Evolutionary conservation across 2,888 invertebrate genomes (phyloP), one percentile per base, ranked within the genome.

Genomic region (Amaurobius ferox): DNA sequence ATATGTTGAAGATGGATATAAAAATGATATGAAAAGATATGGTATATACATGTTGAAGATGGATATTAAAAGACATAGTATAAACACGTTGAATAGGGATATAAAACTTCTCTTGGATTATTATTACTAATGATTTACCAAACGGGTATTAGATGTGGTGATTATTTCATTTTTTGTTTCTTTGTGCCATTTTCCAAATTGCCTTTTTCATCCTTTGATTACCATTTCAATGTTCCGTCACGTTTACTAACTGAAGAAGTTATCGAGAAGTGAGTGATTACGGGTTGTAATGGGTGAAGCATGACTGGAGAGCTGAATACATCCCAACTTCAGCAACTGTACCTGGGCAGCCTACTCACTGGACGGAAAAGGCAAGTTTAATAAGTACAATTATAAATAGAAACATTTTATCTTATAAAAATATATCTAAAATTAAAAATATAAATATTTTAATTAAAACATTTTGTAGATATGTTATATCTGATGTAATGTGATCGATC

Each of bases 281-380:
- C 16, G 9, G 44, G 6, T 16, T 2, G 13, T 44, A 44, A 9
- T 16, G 2, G 16, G 2, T 16, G 26, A 61, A 61, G 19, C 71
- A 89, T 89, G 89, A 88, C 89, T 80, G 89, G 89, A 55, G 90
- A 91, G 87, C 89, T 91, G 74, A 90, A 89, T 19, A 89, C 90
- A 28, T 90, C 89, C 70, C 90, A 90, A 88, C 89, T 90, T 74
- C 90, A 91, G 83, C 91, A 91, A 88, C 90, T 91, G 55, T 91
- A 91, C 88, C 89, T 91, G 76, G 90, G 90, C 89, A 91, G 91
- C 83, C 89, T 91, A 29, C 89, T 90, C 32, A 89, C 91, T 48
- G 91, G 91, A 72, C 89, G 90, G 76, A 91, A 90, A 88, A 90
- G 91, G 91, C 90, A 89, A 88, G 89, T 87, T 35, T 32, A n/a